A percentile compares a stretch with the other conserved stretches of the same genome.
Evolutionary conservation across 2,113 vertebrate species (phyloP).

Genomic region (Pangasianodon gigas): DNA sequence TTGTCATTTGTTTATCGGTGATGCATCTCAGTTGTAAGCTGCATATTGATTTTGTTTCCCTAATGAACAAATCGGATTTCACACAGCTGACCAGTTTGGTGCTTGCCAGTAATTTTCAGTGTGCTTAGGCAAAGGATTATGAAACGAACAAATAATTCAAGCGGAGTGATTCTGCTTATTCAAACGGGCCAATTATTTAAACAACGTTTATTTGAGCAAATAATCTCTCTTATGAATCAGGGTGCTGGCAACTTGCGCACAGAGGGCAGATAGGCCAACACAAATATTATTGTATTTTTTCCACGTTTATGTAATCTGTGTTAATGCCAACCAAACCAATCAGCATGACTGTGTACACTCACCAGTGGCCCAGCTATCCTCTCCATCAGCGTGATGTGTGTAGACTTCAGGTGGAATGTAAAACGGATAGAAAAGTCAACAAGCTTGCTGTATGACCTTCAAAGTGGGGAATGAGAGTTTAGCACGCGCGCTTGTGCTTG

Average conservation of each 20-base stretch:
- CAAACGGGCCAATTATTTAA: slow-evolving; percentile 75
- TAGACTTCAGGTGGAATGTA: slow-evolving; percentile 50
- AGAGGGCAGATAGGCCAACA: slow-evolving; percentile 62
- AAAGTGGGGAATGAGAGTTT: slow-evolving; percentile 33
- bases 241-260: slow-evolving; percentile 60
- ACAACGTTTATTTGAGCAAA: slow-evolving; percentile 80
- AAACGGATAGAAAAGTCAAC: slow-evolving; percentile 51
- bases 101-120: slow-evolving; percentile 82
- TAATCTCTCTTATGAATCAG: slow-evolving; percentile 77
- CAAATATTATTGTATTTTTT: slow-evolving; percentile 71
- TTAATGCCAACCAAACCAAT: slow-evolving; percentile 73
- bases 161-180: slow-evolving; percentile 73
- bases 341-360: slow-evolving; percentile 75
- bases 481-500: not conserved
- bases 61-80: slow-evolving; percentile 82
- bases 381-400: slow-evolving; percentile 50
- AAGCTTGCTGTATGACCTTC: slow-evolving; percentile 50
- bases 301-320: slow-evolving; percentile 73
- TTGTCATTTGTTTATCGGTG: slow-evolving; percentile 57
- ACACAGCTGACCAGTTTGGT: slow-evolving; percentile 81
- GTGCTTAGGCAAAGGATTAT: slow-evolving; percentile 78
- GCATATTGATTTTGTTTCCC: slow-evolving; percentile 69
- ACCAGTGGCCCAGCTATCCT: slow-evolving; percentile 39
- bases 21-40: slow-evolving; percentile 62
- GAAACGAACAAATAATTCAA: slow-evolving; percentile 78